Evolutionary conservation across 1,140 invertebrate genomes (phyloP).

Genomic region (Trichonephila inaurata): DNA sequence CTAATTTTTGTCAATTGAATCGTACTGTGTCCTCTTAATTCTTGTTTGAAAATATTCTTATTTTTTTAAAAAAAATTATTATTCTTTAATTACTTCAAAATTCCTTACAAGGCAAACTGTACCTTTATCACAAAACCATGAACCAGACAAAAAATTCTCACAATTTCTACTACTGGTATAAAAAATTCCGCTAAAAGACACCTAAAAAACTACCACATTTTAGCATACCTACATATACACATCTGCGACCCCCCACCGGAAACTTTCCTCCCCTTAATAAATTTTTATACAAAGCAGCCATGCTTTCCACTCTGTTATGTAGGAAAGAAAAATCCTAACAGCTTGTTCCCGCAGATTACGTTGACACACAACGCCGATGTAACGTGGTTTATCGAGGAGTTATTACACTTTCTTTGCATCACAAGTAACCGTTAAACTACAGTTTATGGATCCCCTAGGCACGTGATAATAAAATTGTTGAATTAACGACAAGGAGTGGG

Average conservation of each 20-base stretch:
- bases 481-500: slow-evolving; percentile 13
- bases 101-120: too few relatives aligned
- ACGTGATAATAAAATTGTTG: slow-evolving; percentile 49
- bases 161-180: too few relatives aligned
- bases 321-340: slow-evolving; percentile 32
- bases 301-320: not conserved
- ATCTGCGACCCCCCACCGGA: not conserved
- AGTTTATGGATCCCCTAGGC: slow-evolving; percentile 52
- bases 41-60: too few relatives aligned
- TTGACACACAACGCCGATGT: slow-evolving; percentile 5
- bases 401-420: slow-evolving; percentile 15
- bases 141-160: too few relatives aligned
- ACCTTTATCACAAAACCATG: too few relatives aligned
- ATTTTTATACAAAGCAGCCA: not conserved
- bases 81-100: too few relatives aligned
- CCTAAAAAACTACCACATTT: not conserved
- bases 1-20: too few relatives aligned
- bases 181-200: too few relatives aligned
- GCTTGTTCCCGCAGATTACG: slow-evolving; percentile 45
- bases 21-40: too few relatives aligned
- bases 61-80: too few relatives aligned
- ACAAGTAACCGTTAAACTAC: slow-evolving; percentile 53
- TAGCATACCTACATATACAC: not conserved
- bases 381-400: slow-evolving; percentile 59
- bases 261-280: not conserved